These are phyloP conservation scores for Asobara japonica DNA, from an alignment of 1,140 invertebrate species.

Conservation along the genomic window DNA sequence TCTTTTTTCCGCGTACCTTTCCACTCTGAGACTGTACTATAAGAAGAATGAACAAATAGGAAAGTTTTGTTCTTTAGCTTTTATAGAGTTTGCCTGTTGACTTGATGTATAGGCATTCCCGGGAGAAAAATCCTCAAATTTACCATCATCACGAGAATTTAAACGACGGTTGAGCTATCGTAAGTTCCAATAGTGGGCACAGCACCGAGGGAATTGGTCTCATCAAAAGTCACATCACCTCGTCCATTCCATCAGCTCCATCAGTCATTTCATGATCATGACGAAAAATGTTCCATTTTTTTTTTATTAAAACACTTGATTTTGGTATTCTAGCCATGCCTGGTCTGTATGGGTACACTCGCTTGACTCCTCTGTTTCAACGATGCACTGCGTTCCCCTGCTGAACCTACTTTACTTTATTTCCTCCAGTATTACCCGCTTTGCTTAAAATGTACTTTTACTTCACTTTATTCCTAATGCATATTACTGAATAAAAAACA, in stretches of 20 bases:
- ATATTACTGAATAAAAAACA: neutral
- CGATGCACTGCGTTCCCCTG: constrained; percentile 39
- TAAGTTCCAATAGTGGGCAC: too few species aligned
- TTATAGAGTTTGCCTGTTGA: too few species aligned
- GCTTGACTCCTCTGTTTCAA: constrained; percentile 42
- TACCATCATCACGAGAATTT: too few species aligned
- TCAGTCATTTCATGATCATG: neutral
- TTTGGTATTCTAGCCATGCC: constrained; percentile 50
- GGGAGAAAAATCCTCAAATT: too few species aligned
- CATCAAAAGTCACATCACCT: neutral
- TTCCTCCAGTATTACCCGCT: constrained; percentile 16
- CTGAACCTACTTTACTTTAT: constrained; percentile 29
- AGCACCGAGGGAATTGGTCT: too few species aligned
- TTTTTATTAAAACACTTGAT: neutral
- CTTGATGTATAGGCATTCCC: too few species aligned
- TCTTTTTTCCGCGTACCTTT: too few species aligned
- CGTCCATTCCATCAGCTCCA: constrained; percentile 9
- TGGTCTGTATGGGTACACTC: constrained; percentile 41
- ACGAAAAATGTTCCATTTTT: too few species aligned
- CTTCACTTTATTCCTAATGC: neutral
- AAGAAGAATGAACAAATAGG: too few species aligned
- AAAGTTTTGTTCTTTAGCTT: too few species aligned
- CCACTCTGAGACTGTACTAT: too few species aligned
- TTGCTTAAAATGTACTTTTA: constrained; percentile 6
- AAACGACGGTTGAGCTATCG: too few species aligned